Base-by-base conservation (phyloP, 1,140 invertebrate genomes). In the Teleopsis dalmanni region DNA sequence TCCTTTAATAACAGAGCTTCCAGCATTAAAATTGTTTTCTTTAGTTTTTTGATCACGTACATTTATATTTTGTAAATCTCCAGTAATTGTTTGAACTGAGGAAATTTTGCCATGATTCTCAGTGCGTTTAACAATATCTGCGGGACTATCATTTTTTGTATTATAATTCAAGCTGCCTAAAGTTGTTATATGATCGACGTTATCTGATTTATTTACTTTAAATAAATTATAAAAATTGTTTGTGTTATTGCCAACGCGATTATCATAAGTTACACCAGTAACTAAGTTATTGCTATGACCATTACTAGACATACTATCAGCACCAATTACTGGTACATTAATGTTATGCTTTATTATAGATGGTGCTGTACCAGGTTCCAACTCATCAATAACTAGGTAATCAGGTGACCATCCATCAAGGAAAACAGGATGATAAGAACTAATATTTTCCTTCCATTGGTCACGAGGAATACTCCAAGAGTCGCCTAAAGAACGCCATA, bases 401-500 rank as follows among this genome's bases (percentile, higher is more conserved):
- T 91, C 87, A 1, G 90, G 91, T 1, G 87, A 85, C 91, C 91
- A 96, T 3, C 93, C 93, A 72, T 96, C 91, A 77, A 91, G 87
- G 69, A 96, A 98, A 13, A 93, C 82, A 5, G 95, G 94, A 65
- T 92, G 86, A 68, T 96, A 98, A 1, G 85, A 82, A 81, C 83
- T 34, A 87, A 76, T 80, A 65, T 83, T 79, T 45, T 87, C 83
- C 74, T 87, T 91, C 88, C 90, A 95, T 69, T 94, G 87, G 51
- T 95, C 90, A 50, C 89, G 81, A 26, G 90, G 88, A 23, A 90
- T 81, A 41, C 88, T 80, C 93, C 93, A 96, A 26, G 88, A 81
- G 35, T 90, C 87, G 8, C 93, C 93, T 1, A 99, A 72, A 0
- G 92, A 94, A 70, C 95, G 91, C 96, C 95, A 99, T 2, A 99